Base-by-base conservation (phyloP, 2,888 invertebrate genomes). In the Sesia apiformis region DNA sequence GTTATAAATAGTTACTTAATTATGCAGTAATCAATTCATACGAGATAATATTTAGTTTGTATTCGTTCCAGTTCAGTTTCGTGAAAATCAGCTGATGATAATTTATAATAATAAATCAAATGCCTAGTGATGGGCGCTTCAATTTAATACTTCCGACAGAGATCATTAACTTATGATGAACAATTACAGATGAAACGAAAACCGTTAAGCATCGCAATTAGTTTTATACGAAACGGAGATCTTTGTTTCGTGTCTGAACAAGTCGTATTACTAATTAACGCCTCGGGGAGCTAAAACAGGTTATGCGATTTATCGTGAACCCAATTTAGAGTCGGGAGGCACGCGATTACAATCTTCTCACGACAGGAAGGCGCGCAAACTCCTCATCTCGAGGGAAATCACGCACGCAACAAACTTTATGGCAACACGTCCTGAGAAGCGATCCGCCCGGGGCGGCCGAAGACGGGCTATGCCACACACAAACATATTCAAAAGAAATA, bases 391-490 rank as follows among this genome's bases (percentile, higher is more conserved):
- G 78, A 81, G 88, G 88, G 88, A 89, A 88, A 89, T 89, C 88
- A 89, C 88, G 87, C 88, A 89, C 87, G 87, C 88, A 88, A 87
- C 85, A 86, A 89, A 88, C 86, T 88, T 89, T 89, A 89, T 88
- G 83, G 85, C 84, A 87, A 85, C 87, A 88, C 87, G 85, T 88
- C 84, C 78, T 75, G 84, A 81, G 76, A 76, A 79, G 79, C 80
- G 76, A 83, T 83, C 77, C 79, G 87, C 87, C 79, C 74, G 81
- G 74, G 85, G 88, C 87, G 75, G 72, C 76, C 83, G 74, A 79
- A 75, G 78, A 78, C 71, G 75, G 74, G 73, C 76, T 69, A 67
- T 75, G 72, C 78, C 81, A 79, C 81, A 84, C 84, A 83, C 84
- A 78, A 74, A 71, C 80, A 70, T 72, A 60, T 63, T 79, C 73